phyloP scores from a whole-genome alignment of 2,113 vertebrate species.

The Perca fluviatilis region DNA sequence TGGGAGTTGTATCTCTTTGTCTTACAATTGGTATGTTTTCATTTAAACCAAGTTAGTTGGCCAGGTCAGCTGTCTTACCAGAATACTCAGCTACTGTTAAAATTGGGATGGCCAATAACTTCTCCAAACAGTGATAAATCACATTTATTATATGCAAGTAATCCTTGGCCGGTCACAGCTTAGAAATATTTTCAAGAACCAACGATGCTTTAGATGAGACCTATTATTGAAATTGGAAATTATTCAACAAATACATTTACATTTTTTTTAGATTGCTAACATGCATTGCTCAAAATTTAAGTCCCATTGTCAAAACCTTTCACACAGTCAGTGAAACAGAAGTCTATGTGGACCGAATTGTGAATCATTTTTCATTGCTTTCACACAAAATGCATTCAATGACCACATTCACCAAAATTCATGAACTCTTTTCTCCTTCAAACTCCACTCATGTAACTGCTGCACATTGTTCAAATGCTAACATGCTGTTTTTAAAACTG shows the following conservation, averaged over 20 bases:
- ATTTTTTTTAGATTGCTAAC: too few relatives aligned
- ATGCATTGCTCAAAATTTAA: too few relatives aligned
- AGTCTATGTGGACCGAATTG: too few relatives aligned
- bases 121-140: background rate
- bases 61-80: background rate
- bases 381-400: too few relatives aligned
- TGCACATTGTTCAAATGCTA: too few relatives aligned
- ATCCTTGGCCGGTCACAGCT: background rate
- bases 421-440: too few relatives aligned
- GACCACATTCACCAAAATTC: too few relatives aligned
- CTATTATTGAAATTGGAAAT: background rate
- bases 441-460: too few relatives aligned
- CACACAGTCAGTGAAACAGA: too few relatives aligned
- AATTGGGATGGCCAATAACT: background rate
- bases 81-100: background rate
- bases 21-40: background rate
- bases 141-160: background rate
- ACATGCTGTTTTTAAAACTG: too few relatives aligned
- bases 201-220: background rate
- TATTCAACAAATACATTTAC: background rate
- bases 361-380: too few relatives aligned
- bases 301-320: too few relatives aligned
- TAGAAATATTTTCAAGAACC: background rate
- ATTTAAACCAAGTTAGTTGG: background rate
- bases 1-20: background rate